These are phyloP conservation scores for Abramis brama DNA, from an alignment of 2,113 vertebrate species.

Conservation along the genomic window DNA sequence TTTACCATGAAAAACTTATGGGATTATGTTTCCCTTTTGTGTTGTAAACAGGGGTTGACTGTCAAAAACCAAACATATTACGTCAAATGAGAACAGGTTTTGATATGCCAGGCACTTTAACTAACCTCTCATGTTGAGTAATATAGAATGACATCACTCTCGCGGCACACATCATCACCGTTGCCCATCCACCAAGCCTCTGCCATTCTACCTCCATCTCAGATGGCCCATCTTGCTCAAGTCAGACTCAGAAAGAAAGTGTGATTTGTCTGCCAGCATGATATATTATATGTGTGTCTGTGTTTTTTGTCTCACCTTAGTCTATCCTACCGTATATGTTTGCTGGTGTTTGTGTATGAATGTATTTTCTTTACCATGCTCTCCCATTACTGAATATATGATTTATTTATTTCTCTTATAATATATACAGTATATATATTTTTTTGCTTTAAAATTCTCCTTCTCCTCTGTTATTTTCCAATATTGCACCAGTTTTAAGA, in stretches of 20 bases:
- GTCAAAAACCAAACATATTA: background rate
- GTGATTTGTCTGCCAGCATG: conserved; percentile 75
- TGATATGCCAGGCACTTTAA: background rate
- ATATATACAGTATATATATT: conserved; percentile 32
- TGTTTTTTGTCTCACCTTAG: conserved; percentile 29
- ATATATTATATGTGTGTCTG: conserved; percentile 59
- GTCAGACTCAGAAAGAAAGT: conserved; percentile 86
- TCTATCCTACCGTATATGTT: conserved; percentile 35
- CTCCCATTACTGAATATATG: conserved; percentile 69
- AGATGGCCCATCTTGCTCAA: conserved; percentile 79
- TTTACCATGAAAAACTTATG: conserved; percentile 19
- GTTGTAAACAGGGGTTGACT: conserved; percentile 24
- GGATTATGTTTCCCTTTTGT: conserved; percentile 29
- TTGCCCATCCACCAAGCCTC: conserved; percentile 66
- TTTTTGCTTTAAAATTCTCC: conserved; percentile 61
- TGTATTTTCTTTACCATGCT: conserved; percentile 60
- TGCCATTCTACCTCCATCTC: conserved; percentile 74
- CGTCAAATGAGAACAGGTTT: background rate
- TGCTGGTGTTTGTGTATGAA: conserved; percentile 30
- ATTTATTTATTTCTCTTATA: conserved; percentile 60
- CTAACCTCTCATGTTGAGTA: conserved; percentile 20
- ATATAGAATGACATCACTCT: conserved; percentile 24
- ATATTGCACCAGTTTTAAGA: conserved; percentile 53
- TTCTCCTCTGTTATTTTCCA: conserved; percentile 25
- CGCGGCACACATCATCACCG: conserved; percentile 55